Conservation (phyloP, 1,140 invertebrate species). For the Coenobita brevimanus region DNA sequence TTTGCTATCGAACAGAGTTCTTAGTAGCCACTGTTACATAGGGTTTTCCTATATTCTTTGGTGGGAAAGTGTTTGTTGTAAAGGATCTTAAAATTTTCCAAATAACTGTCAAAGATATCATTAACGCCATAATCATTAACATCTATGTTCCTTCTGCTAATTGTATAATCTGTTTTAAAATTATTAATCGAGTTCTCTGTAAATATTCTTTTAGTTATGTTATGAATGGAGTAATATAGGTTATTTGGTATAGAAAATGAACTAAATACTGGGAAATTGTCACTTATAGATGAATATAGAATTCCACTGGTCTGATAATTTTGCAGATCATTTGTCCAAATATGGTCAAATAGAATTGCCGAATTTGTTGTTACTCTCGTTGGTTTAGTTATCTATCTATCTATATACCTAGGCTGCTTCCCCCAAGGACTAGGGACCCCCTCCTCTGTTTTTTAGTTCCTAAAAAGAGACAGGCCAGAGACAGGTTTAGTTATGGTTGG, state of each 20-base stretch:
- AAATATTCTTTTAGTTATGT: background rate
- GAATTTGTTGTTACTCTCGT: background rate
- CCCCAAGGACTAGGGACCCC: too few species aligned
- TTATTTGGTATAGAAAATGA: background rate
- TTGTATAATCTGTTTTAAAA: background rate
- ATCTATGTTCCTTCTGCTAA: background rate
- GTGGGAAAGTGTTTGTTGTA: slow-evolving; percentile 8
- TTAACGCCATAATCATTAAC: background rate
- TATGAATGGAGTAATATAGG: background rate
- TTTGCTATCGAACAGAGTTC: background rate
- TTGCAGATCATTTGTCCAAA: background rate
- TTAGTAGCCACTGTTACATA: background rate
- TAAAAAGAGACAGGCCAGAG: too few species aligned
- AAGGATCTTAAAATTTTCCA: background rate
- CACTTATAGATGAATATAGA: slow-evolving; percentile 10
- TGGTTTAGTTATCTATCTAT: too few species aligned
- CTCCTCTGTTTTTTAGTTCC: too few species aligned
- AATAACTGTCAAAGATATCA: background rate
- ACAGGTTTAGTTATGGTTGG: background rate
- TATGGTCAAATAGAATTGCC: background rate
- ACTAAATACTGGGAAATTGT: slow-evolving; percentile 10
- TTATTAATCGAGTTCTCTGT: background rate
- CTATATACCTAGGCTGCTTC: too few species aligned
- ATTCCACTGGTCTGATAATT: too few species aligned
- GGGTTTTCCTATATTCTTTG: slow-evolving; percentile 8